Base-by-base conservation (phyloP, 2,113 vertebrate species). In the Odontophorus gujanensis region DNA sequence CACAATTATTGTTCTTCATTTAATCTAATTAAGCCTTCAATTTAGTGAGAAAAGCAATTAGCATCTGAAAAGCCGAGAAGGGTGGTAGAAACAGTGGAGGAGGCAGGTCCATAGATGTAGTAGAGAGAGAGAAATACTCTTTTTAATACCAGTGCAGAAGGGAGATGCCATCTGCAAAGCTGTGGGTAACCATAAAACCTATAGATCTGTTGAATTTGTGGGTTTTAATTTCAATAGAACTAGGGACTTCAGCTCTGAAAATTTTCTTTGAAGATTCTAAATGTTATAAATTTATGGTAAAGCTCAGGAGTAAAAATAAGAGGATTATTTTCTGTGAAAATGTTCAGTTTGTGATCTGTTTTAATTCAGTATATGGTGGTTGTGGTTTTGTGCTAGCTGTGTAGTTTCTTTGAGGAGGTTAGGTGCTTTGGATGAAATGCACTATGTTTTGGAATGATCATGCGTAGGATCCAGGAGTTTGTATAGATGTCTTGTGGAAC, bases 1-100 rank as follows among this genome's bases (percentile, higher is more conserved):
- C 40, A 50, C 93, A 92, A 95, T 95, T 94, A 95, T 89, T 95
- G 82, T 94, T 95, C 92, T 92, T 92, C 51, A 2, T 92, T 93
- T 94, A 96, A 96, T 95, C 88, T 96, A 96, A 96, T 95, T 96
- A 96, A 95, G 95, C 73, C 65, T 94, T 96, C 90, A 86, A 81
- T 94, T 96, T 92, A 86, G 85, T 71, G 77, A 94, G 85, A 75
- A 93, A 90, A 81, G 85, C 80, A 94, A 96, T 96, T 96, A 96
- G 73, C 93, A 96, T 93, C 73, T 96, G 88, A 96, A 96, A 96
- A 96, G 90, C 61, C 0, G 2, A 88, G 72, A 71, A 89, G 61
- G 34, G 80, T 88, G 80, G 76, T 77, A 68, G 80, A 45, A 93
- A 43, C 24, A 67, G 51, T 19, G 43, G 76, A 93, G 82, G 82